A percentile compares a stretch with the other conserved stretches of the same genome.
Conservation (phyloP, 2,888 invertebrate genomes). For the Agrotis exclamationis region DNA sequence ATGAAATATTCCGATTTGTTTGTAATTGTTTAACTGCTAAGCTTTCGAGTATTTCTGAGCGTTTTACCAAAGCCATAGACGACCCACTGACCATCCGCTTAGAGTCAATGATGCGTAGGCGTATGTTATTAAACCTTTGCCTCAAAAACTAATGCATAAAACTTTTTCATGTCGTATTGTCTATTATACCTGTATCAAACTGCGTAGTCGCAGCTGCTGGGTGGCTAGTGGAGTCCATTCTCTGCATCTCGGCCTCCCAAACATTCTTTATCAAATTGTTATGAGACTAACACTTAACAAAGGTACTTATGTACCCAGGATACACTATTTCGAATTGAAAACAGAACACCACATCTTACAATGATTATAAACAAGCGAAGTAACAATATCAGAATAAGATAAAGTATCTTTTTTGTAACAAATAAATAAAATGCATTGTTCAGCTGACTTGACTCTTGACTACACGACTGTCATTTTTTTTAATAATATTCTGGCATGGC, state of each 20-base stretch:
- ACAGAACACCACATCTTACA: conserved; percentile 33
- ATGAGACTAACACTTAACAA: conserved; percentile 61
- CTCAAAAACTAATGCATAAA: background rate
- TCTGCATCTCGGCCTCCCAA: conserved; percentile 93
- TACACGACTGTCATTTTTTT: conserved; percentile 50
- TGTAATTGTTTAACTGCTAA: background rate
- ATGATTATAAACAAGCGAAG: conserved; percentile 10
- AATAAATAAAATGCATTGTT: conserved; percentile 79
- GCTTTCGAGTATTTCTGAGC: background rate
- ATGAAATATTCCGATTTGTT: background rate
- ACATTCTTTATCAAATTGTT: conserved; percentile 80
- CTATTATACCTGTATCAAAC: conserved; percentile 93
- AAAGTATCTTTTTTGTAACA: conserved; percentile 58
- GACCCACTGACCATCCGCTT: too few relatives aligned
- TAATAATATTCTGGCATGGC: too few relatives aligned
- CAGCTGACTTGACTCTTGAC: conserved; percentile 69
- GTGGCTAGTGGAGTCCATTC: conserved; percentile 95
- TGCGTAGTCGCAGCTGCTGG: conserved; percentile 96
- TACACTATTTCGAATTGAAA: conserved; percentile 28
- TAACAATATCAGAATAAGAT: conserved; percentile 21
- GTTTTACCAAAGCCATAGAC: background rate
- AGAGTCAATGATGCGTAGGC: too few relatives aligned
- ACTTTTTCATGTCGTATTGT: background rate
- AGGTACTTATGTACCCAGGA: conserved; percentile 34
- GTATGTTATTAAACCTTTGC: conserved; percentile 79